phyloP scores from a whole-genome alignment of 2,797 vertebrate genomes.

The Denticeps clupeoides region DNA sequence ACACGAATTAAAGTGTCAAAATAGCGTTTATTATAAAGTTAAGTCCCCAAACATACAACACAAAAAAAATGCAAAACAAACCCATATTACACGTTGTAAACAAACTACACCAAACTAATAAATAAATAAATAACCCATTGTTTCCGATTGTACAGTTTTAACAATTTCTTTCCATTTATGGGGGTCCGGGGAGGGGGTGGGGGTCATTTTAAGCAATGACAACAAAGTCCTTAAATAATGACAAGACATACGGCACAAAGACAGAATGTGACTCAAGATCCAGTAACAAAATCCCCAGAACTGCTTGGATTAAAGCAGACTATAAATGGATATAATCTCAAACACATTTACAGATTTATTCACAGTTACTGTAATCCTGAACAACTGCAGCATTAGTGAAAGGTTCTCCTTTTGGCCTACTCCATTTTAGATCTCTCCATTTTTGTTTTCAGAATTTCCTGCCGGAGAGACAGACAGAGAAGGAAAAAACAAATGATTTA shows the following conservation, averaged over 20 bases:
- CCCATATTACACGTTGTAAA: neutral
- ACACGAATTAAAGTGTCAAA: neutral
- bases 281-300: neutral
- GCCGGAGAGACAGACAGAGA: constrained; percentile 3
- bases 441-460: constrained; percentile 94
- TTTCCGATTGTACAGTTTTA: too few species aligned
- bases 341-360: constrained; percentile 4
- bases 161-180: neutral
- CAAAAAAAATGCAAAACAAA: constrained; percentile 13
- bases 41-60: constrained; percentile 47
- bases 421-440: constrained; percentile 97
- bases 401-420: constrained; percentile 36
- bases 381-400: constrained; percentile 12
- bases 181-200: neutral
- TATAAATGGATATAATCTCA: neutral
- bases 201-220: neutral
- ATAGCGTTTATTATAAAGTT: constrained; percentile 48
- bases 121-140: neutral
- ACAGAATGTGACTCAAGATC: neutral
- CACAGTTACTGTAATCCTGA: constrained; percentile 7
- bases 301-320: neutral
- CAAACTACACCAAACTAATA: neutral
- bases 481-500: neutral
- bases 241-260: neutral
- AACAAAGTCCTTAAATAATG: neutral